Evolutionary conservation across 2,797 vertebrate genomes (phyloP).

Genomic region (Cynopterus sphinx): DNA sequence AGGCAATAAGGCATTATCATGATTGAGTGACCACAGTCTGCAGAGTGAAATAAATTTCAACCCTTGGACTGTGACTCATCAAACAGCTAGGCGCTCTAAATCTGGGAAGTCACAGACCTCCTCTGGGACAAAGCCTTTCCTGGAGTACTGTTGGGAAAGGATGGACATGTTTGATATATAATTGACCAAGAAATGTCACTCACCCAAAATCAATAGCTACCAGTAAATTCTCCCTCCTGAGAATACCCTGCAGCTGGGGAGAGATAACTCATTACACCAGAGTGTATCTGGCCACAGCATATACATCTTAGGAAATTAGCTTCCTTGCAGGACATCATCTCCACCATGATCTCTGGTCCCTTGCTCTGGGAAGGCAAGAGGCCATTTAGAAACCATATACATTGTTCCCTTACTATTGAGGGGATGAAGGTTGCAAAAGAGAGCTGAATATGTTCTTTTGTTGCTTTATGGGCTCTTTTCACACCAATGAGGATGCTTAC

Average conservation of each 20-base stretch:
- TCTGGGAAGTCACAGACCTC: not conserved
- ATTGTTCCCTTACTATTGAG: not conserved
- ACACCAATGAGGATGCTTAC: not conserved
- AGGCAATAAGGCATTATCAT: not conserved
- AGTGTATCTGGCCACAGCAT: not conserved
- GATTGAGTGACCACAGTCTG: not conserved
- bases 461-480: not conserved
- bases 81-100: not conserved
- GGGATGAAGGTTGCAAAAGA: not conserved
- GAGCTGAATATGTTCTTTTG: not conserved
- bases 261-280: not conserved
- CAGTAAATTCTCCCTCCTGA: not conserved
- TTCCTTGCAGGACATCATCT: not conserved
- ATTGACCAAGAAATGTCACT: not conserved
- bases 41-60: not conserved
- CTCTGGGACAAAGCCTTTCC: not conserved
- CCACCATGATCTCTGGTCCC: not conserved
- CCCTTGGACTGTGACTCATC: not conserved
- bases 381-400: not conserved
- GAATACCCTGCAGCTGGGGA: not conserved
- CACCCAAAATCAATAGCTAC: not conserved
- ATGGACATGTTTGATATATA: not conserved
- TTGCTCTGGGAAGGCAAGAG: not conserved
- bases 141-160: not conserved
- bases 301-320: not conserved